Evolutionary conservation across 53 echinoderm and acorn worm species (phyloP), one percentile per base, ranked within the genome.

Genomic region (Luidia sarsii): DNA sequence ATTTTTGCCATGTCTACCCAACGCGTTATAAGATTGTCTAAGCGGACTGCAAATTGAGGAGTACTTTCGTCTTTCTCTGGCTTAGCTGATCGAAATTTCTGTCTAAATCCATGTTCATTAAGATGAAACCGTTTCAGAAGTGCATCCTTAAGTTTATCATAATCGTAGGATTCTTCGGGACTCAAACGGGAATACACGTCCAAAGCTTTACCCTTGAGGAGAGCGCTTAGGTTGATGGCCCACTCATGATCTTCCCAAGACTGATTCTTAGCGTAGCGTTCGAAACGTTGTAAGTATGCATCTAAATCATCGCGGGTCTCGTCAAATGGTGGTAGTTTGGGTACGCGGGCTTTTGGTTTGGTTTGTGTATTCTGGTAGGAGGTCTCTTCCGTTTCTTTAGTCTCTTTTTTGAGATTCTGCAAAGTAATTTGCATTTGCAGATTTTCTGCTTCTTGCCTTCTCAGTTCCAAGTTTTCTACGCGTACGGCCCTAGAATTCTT

Each of bases 241-340:
- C 83, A 91, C 24, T 71, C 27, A 4, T 65, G 50, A 7, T 38
- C 9, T 5, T 22, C 20, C 87, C 87, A 87, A 1, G 18, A 39
- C 29, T 90, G 90, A 38, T 48, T 75, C 1, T 9, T 60, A 7
- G 77, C 83, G 38, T 75, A 88, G 41, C 77, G 50, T 25, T 88
- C 88, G 35, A 66, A 88, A 14, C 84, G 56, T 25, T 79, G 61
- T 30, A 89, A 35, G 48, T 90, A 90, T 9, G 87, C 83, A 48
- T 83, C 91, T 5, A 90, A 15, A 45, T 90, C 71, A 48, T 86
- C 90, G 25, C 45, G 71, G 18, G 65, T 63, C 16, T 90, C 87
- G 45, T 70, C 53, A 62, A 85, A 89, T 8, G 50, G n/a, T 5
- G 85, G 90, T 10, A 89, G 79, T 50, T 85, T 81, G 14, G 85